Base-by-base conservation (phyloP, 1,140 invertebrate genomes). In the Drosophila repletoides region DNA sequence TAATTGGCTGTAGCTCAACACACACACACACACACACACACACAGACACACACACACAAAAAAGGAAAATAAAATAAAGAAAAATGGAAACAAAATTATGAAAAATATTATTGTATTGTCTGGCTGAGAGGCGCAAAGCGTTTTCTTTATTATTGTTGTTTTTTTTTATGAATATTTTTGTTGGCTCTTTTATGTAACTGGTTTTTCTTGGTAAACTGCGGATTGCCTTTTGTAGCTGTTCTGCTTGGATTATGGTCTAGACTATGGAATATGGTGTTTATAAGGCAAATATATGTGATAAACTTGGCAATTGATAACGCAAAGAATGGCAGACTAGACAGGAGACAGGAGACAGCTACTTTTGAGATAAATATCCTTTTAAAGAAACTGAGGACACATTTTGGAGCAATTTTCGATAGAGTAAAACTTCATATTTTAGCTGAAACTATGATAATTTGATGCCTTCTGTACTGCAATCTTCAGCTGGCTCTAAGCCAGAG, bases 41-140 rank as follows among this genome's bases (percentile, higher is more conserved):
- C n/a, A n/a, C n/a, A n/a, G n/a, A n/a, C n/a, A n/a, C n/a, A n/a
- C n/a, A n/a, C n/a, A n/a, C n/a, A 31, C 29, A 38, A 34, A 21
- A 40, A 36, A 52, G 2, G 21, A 17, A 43, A 3, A 49, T 22
- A 45, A 52, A 26, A 26, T 9, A 22, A 38, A 28, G 33, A 41
- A 43, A 28, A 69, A 70, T 63, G 56, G 51, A 41, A 58, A 70
- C 26, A 64, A 72, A 86, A 87, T 86, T 86, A 81, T 86, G 81
- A 86, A 87, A 86, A 70, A 86, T 86, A 86, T 86, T 76, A 86
- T 72, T 86, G 80, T 68, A 86, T 86, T 86, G 79, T 83, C 70
- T 74, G 79, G n/a, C 26, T 10, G 33, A 55, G 67, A 61, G 67
- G 72, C 40, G 49, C 63, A 55, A 65, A 67, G 59, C 70, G 52